Conservation (phyloP, 1,140 invertebrate species). For the Apis laboriosa region DNA sequence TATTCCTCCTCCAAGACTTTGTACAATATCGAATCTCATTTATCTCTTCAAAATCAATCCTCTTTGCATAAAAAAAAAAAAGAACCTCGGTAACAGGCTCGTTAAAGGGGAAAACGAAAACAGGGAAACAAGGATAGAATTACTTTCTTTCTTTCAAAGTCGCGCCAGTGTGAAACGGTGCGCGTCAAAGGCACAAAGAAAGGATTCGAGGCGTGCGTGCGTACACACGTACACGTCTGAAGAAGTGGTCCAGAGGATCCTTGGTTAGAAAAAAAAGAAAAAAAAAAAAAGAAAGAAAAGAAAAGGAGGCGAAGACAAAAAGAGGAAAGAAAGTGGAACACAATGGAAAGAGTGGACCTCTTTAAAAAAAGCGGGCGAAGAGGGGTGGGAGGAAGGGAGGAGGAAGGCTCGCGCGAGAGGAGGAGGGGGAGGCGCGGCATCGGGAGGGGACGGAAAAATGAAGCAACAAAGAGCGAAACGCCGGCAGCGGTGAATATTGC, state of each 20-base stretch:
- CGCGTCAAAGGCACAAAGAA: constrained; percentile 17
- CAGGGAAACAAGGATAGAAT: not conserved
- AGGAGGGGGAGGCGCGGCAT: constrained; percentile 21
- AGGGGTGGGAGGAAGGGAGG: not conserved
- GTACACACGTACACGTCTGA: no score
- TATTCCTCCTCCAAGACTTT: no score
- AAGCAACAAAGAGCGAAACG: constrained; percentile 58
- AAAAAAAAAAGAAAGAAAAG: not conserved
- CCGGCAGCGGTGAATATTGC: constrained; percentile 61
- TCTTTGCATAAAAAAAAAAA: no score
- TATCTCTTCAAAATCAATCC: no score
- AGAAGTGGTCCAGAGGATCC: not conserved
- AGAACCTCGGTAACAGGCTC: not conserved
- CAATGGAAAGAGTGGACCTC: constrained; percentile 28
- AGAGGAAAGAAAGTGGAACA: not conserved
- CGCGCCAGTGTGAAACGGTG: not conserved
- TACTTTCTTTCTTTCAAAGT: not conserved
- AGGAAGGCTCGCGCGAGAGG: not conserved
- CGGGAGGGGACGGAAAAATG: constrained; percentile 62
- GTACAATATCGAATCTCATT: no score
- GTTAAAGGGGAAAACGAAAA: not conserved
- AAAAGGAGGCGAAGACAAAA: not conserved
- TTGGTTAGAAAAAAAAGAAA: not conserved
- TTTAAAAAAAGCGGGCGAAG: constrained; percentile 37
- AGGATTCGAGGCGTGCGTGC: not conserved